Base-by-base conservation (phyloP, 1,140 invertebrate species). In the Limonius californicus region DNA sequence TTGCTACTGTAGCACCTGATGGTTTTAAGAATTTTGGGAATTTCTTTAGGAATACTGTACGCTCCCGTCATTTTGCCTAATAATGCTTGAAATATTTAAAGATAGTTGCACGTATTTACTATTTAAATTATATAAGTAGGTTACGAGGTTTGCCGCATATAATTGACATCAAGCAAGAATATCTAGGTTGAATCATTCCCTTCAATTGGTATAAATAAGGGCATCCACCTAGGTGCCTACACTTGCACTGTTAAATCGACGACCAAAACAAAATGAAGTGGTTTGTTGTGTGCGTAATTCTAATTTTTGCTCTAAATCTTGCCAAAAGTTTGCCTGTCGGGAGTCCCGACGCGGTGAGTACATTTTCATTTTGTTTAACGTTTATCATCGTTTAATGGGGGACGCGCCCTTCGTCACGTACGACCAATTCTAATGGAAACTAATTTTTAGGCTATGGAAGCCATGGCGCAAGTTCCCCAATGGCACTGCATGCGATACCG, bases 401-500 rank as follows among this genome's bases (percentile, higher is more conserved):
- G n/a, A n/a, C n/a, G n/a, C n/a, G n/a, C n/a, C n/a, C n/a, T n/a
- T 27, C 9, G 23, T 27, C 23, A 27, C 23, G 23, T 27, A 32
- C 4, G 27, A 6, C 4, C 27, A 32, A 4, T 11, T 32, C 27
- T 32, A 32, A 32, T 32, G n/a, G n/a, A n/a, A n/a, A n/a, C n/a
- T n/a, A n/a, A 7, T 50, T 69, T 75, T 50, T 75, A 84, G 81
- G 76, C 78, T 39, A 73, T 84, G 43, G 77, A 80, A 64, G 80
- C 80, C 16, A 88, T 89, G 85, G 77, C 81, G 61, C 81, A 85
- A 70, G 84, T 90, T 59, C 89, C 89, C 2, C 89, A 90, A 70
- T 90, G 87, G 86, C 88, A 91, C 72, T 91, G 88, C 75, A 79
- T 89, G 69, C 80, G 89, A 60, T 90, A 90, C 74, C 81, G 89